These are phyloP conservation scores for Megaustenia siamemsis DNA, from an alignment of 2,888 invertebrate genomes.

Conservation along the genomic window DNA sequence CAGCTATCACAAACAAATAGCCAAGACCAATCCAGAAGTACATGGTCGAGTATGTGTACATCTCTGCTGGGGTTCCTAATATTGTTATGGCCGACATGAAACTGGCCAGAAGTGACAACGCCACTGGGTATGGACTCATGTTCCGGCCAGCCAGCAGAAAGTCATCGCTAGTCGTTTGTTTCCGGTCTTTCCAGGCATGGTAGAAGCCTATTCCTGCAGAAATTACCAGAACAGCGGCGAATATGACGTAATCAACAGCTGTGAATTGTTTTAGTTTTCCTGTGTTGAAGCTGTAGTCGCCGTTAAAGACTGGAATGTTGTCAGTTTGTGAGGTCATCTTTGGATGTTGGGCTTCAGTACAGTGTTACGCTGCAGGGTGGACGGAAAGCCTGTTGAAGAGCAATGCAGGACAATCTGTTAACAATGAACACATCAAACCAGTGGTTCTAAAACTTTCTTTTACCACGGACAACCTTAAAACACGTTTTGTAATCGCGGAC, in stretches of 20 bases:
- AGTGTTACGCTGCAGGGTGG: too few species aligned
- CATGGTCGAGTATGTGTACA: constrained; percentile 77
- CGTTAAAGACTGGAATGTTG: constrained; percentile 38
- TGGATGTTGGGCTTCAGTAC: background rate
- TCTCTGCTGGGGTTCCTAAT: constrained; percentile 77
- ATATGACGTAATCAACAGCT: constrained; percentile 74
- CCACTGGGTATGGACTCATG: constrained; percentile 76
- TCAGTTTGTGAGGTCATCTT: background rate
- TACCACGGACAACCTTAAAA: too few species aligned
- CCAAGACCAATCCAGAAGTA: constrained; percentile 74
- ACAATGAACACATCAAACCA: background rate
- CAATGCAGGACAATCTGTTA: background rate
- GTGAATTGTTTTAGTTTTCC: constrained; percentile 63
- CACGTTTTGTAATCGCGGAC: too few species aligned
- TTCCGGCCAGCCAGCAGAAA: constrained; percentile 76
- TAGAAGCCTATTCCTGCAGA: constrained; percentile 76
- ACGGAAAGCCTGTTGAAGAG: too few species aligned
- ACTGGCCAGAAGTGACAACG: constrained; percentile 77
- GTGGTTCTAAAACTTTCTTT: too few species aligned
- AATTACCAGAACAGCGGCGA: constrained; percentile 68
- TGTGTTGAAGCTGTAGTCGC: constrained; percentile 67
- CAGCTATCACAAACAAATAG: constrained; percentile 75
- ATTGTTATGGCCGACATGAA: constrained; percentile 80
- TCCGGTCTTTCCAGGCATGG: constrained; percentile 73
- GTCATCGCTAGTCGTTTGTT: constrained; percentile 68